Percentiles rank a stretch among this genome's conserved stretches.
phyloP scores from a whole-genome alignment of 2,888 invertebrate species.

The Cinara cedri region DNA sequence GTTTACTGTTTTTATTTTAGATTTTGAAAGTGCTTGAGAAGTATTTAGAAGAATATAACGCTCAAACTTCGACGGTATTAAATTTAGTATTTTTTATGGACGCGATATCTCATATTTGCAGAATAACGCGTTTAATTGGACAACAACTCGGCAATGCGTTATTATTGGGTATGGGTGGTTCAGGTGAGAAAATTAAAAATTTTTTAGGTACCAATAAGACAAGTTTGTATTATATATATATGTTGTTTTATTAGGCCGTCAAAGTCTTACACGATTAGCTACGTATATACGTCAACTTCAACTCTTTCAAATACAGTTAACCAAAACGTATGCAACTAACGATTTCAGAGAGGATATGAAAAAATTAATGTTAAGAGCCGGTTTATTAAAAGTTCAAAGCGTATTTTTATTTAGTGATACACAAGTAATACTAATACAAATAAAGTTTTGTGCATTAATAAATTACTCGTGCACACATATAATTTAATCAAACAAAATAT shows the following conservation, averaged over 20 bases:
- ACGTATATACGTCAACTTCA: constrained; percentile 64
- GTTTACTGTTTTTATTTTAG: constrained; percentile 67
- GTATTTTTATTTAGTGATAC: constrained; percentile 89
- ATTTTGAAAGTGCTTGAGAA: constrained; percentile 77
- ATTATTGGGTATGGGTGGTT: constrained; percentile 90
- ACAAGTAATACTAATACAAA: constrained; percentile 78
- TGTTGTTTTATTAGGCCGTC: constrained; percentile 69
- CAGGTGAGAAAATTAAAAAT: constrained; percentile 67
- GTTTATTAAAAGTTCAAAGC: constrained; percentile 82
- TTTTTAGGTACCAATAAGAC: constrained; percentile 36
- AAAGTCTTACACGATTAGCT: constrained; percentile 84
- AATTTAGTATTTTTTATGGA: constrained; percentile 89
- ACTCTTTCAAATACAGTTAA: constrained; percentile 67
- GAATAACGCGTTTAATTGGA: constrained; percentile 77
- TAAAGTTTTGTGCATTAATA: background rate
- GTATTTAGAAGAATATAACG: constrained; percentile 85
- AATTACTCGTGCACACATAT: too few relatives aligned
- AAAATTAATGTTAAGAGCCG: constrained; percentile 78
- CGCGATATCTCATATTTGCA: constrained; percentile 90
- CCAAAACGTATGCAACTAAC: constrained; percentile 76
- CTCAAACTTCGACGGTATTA: constrained; percentile 83
- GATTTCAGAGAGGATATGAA: constrained; percentile 94
- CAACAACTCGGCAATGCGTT: constrained; percentile 84
- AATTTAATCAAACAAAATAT: background rate
- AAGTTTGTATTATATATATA: background rate